Evolutionary conservation across 2,888 invertebrate species (phyloP), one percentile per base, ranked within the genome.

Genomic region (Tenthredo notha): DNA sequence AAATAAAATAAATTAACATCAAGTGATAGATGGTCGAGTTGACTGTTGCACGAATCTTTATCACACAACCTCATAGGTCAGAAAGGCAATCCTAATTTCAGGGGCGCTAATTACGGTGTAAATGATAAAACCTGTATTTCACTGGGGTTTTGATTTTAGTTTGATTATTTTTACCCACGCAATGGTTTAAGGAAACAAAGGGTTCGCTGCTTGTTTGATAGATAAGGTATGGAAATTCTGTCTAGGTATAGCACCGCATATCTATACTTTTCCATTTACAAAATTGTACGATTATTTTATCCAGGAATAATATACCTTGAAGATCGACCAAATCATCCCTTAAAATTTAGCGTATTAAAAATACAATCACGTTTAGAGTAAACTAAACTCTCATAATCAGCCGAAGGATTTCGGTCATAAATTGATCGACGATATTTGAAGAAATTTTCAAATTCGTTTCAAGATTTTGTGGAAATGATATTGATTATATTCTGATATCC

Each of bases 41-140:
- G 33, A 58, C 33, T 33, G 72, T 85, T 29, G 70, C 47, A 61
- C 84, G 75, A 82, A 86, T 86, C 74, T 84, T 74, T 58, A 74
- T 21, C 75, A 9, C 70, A 85, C 72, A 86, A 85, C 85, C 87
- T 84, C 84, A 33, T 29, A 54, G 54, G 86, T 87, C 87, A 89
- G 88, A 88, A 87, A 85, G 84, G 86, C 85, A 88, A 86, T 88
- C 88, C 89, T 84, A 86, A 85, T 85, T 86, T 84, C 85, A 85
- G 87, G 85, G 70, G 87, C 87, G 88, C 89, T 90, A 90, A 90
- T 90, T 91, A 89, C 88, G 84, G 86, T 86, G 88, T 85, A 88
- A 90, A 89, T 89, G 90, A 89, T 89, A 88, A 90, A 89, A 88
- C 83, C 72, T 67, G 74, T 85, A 86, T 87, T 86, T 86, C 85